These are phyloP conservation scores for Diarsia mendica DNA, from an alignment of 2,888 invertebrate species.

Conservation along the genomic window DNA sequence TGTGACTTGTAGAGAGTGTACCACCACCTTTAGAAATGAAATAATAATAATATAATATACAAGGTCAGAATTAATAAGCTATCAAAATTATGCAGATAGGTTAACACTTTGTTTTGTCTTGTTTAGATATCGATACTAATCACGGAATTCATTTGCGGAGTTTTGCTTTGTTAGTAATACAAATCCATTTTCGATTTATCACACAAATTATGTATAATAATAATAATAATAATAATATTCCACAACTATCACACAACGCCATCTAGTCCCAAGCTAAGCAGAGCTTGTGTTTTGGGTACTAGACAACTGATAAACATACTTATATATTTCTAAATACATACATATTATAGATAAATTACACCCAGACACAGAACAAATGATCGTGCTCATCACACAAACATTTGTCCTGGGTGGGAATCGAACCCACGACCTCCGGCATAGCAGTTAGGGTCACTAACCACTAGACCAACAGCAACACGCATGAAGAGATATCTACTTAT, in stretches of 20 bases:
- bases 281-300: too few relatives aligned
- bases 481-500: background rate
- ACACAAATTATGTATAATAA: background rate
- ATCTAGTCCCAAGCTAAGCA: too few relatives aligned
- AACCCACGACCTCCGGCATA: too few relatives aligned
- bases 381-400: too few relatives aligned
- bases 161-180: background rate
- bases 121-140: background rate
- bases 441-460: too few relatives aligned
- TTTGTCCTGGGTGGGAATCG: too few relatives aligned
- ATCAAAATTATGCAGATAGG: background rate
- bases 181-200: background rate
- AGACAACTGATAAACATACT: too few relatives aligned
- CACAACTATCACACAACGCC: too few relatives aligned
- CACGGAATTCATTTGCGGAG: background rate
- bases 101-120: background rate
- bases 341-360: too few relatives aligned
- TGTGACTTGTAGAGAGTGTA: background rate
- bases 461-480: constrained; percentile 3
- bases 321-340: too few relatives aligned
- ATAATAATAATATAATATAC: background rate
- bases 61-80: background rate
- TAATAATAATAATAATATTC: too few relatives aligned
- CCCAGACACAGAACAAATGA: too few relatives aligned
- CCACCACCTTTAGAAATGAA: background rate